Conservation (phyloP, 2,888 invertebrate genomes). For the Trachelus troglodyta region DNA sequence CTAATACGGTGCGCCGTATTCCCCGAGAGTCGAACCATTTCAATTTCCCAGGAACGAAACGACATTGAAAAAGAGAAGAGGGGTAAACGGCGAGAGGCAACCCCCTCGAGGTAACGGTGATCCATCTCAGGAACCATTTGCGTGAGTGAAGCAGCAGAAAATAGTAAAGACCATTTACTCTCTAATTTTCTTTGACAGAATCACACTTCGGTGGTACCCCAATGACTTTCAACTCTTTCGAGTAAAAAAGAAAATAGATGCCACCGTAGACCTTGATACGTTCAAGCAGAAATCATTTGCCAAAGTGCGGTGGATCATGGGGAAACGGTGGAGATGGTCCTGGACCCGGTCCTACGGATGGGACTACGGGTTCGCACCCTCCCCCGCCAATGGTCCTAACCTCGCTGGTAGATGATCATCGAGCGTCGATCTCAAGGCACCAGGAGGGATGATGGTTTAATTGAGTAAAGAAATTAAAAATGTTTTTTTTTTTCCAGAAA, state of each 20-base stretch:
- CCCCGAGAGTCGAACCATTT: background rate
- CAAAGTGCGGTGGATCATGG: background rate
- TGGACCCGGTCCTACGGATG: background rate
- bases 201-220: background rate
- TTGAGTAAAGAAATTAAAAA: background rate
- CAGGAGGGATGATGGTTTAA: background rate
- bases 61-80: background rate
- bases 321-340: too few relatives aligned
- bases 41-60: background rate
- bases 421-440: background rate
- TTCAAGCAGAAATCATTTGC: background rate
- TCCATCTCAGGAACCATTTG: background rate
- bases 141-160: background rate
- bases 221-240: background rate
- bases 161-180: background rate
- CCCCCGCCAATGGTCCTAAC: background rate
- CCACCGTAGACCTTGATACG: background rate
- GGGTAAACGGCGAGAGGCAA: too few relatives aligned
- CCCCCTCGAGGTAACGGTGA: background rate
- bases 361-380: background rate
- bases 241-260: background rate
- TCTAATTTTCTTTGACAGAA: background rate
- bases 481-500: background rate
- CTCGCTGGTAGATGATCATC: background rate
- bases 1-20: constrained; percentile 15